phyloP scores from a whole-genome alignment of 2,113 vertebrate genomes.

The Perca flavescens region DNA sequence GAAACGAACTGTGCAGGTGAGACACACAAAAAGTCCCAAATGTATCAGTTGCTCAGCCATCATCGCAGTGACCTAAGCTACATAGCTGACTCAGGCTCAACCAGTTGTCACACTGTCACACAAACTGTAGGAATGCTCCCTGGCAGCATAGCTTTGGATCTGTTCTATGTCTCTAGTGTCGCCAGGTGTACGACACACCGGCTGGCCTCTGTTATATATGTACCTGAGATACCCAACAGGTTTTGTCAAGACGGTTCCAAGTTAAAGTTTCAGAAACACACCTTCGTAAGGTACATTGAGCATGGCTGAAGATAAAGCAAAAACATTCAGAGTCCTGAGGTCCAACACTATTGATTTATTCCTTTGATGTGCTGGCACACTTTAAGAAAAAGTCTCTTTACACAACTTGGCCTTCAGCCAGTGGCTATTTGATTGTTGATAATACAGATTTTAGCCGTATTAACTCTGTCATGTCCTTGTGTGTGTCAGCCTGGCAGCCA shows the following conservation, averaged over 20 bases:
- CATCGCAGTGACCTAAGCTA: conserved; percentile 60
- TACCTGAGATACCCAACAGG: not conserved
- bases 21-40: conserved; percentile 7
- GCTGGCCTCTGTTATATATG: conserved; percentile 7
- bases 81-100: conserved; percentile 76
- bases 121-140: conserved; percentile 80
- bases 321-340: not conserved
- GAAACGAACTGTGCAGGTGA: conserved; percentile 92
- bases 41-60: not conserved
- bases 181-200: no score
- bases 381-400: not conserved
- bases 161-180: conserved; percentile 35
- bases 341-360: not conserved
- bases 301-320: not conserved
- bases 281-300: not conserved
- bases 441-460: not conserved
- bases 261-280: conserved; percentile 40
- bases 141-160: conserved; percentile 69
- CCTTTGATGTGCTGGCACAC: conserved; percentile 7
- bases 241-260: conserved; percentile 18
- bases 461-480: conserved; percentile 23
- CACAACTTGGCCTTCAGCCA: conserved; percentile 3
- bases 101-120: conserved; percentile 75
- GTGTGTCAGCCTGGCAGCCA: conserved; percentile 85
- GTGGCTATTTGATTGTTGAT: not conserved